These are phyloP conservation scores for Dendrolimus pini DNA, from an alignment of 2,888 invertebrate species.

Conservation along the genomic window DNA sequence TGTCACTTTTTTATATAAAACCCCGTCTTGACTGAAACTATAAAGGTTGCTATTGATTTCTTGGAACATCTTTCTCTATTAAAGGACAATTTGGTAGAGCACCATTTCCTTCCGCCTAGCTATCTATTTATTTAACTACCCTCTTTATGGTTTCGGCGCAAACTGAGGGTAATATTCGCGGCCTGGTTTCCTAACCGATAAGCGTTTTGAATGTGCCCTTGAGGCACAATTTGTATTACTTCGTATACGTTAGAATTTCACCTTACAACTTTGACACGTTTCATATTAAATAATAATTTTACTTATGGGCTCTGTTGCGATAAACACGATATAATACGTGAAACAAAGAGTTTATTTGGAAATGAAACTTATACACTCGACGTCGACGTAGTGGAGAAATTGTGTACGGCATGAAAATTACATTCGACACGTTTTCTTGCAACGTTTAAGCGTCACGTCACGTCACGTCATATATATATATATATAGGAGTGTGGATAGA, in stretches of 20 bases:
- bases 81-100: constrained; percentile 49
- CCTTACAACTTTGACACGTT: background rate
- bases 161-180: constrained; percentile 36
- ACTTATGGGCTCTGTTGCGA: background rate
- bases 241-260: constrained; percentile 5
- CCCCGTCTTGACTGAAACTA: constrained; percentile 37
- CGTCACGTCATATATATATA: too few relatives aligned
- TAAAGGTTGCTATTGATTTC: constrained; percentile 56
- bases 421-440: too few relatives aligned
- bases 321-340: too few relatives aligned
- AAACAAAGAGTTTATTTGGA: constrained; percentile 5
- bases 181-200: constrained; percentile 20
- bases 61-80: constrained; percentile 53
- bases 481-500: too few relatives aligned
- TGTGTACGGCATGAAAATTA: too few relatives aligned
- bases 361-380: background rate
- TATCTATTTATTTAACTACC: constrained; percentile 59
- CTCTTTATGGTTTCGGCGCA: constrained; percentile 45
- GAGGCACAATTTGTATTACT: constrained; percentile 8
- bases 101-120: constrained; percentile 37
- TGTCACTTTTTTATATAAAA: constrained; percentile 31
- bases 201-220: constrained; percentile 9
- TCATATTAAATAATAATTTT: background rate
- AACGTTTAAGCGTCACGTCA: too few relatives aligned
- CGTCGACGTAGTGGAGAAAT: background rate